These are phyloP conservation scores for Halcyon badia DNA, from an alignment of 2,797 vertebrate genomes.

Conservation along the genomic window DNA sequence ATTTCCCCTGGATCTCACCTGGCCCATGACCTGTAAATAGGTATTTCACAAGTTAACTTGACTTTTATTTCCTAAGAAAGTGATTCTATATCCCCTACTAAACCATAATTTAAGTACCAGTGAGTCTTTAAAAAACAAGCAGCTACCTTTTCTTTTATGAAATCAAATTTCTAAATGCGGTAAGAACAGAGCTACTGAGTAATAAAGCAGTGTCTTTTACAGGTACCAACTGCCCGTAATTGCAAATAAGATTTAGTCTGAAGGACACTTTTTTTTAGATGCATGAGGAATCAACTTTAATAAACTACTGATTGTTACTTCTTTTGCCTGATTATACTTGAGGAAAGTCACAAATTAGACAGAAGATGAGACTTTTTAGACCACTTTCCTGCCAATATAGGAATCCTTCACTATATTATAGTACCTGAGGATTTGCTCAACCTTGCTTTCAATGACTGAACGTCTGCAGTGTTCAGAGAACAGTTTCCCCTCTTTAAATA, in stretches of 20 bases:
- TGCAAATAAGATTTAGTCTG: neutral
- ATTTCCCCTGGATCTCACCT: neutral
- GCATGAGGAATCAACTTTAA: neutral
- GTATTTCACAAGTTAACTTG: neutral
- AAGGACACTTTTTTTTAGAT: neutral
- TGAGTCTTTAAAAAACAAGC: neutral
- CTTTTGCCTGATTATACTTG: neutral
- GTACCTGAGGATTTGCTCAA: neutral
- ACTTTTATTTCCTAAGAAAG: neutral
- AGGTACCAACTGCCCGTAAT: neutral
- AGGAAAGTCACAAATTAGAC: neutral
- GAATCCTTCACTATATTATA: neutral
- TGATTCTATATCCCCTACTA: neutral
- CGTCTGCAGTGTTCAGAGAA: neutral
- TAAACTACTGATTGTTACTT: neutral
- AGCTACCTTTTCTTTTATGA: neutral
- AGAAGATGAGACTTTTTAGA: neutral
- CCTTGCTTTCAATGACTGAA: neutral
- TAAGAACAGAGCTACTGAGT: neutral
- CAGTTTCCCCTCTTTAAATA: neutral
- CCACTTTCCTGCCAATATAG: neutral
- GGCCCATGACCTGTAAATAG: neutral
- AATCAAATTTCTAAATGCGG: neutral
- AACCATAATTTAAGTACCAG: neutral
- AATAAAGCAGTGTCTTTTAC: neutral